Conservation (phyloP, 2,113 vertebrate genomes). For the Drymodes brunneopygia region DNA sequence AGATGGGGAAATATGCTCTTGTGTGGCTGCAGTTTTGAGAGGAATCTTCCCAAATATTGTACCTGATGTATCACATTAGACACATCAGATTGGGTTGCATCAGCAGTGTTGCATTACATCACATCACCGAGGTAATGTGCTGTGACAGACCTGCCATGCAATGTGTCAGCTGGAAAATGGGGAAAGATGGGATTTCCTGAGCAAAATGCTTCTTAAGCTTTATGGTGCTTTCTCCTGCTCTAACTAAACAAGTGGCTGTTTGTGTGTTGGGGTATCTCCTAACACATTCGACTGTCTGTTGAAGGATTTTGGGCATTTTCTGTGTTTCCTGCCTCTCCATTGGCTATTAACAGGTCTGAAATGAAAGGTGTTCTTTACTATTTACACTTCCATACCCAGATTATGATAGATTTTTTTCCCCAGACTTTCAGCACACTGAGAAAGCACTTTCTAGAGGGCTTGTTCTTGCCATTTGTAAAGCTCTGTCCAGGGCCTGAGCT, state of each 20-base stretch:
- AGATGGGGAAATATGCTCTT: not conserved
- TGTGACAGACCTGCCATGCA: constrained; percentile 43
- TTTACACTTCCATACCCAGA: not conserved
- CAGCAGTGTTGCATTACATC: constrained; percentile 38
- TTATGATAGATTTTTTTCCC: not conserved
- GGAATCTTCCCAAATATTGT: constrained; percentile 17
- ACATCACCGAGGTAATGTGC: constrained; percentile 35
- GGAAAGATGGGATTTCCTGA: constrained; percentile 54
- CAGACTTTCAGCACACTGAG: not conserved
- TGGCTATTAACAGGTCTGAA: not conserved
- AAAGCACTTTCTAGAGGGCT: not conserved
- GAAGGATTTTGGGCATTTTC: not conserved
- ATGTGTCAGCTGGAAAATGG: constrained; percentile 58
- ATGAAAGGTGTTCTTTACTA: not conserved
- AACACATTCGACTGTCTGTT: not conserved
- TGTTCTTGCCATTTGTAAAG: not conserved
- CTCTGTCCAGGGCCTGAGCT: not conserved
- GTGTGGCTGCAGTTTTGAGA: not conserved
- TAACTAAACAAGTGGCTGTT: not conserved
- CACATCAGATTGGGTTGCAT: constrained; percentile 50
- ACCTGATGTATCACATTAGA: constrained; percentile 54
- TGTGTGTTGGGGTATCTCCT: not conserved
- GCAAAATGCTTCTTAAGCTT: constrained; percentile 38
- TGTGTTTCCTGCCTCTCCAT: not conserved
- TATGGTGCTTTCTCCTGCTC: not conserved